These are phyloP conservation scores for Aix galericulata DNA, from an alignment of 2,113 vertebrate genomes.

Conservation along the genomic window DNA sequence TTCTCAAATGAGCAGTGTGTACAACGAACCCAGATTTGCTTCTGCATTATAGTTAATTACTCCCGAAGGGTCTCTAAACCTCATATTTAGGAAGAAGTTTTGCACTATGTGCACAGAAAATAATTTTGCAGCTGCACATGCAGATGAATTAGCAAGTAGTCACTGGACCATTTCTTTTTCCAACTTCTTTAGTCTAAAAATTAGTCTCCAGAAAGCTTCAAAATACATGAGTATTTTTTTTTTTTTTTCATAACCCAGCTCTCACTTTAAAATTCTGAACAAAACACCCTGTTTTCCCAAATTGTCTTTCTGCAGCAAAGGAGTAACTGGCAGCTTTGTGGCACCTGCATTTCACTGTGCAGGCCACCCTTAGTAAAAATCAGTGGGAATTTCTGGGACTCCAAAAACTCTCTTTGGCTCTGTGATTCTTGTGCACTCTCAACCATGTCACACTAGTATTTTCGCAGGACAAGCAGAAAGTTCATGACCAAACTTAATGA, in stretches of 20 bases:
- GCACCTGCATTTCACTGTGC: background rate
- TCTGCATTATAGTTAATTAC: constrained; percentile 43
- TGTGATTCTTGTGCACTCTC: accelerated
- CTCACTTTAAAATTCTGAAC: background rate
- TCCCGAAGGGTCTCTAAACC: constrained; percentile 53
- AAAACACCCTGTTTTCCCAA: background rate
- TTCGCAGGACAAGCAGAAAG: background rate
- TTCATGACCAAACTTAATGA: background rate
- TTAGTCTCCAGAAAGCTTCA: background rate
- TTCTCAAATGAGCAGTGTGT: background rate
- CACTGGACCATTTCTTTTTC: background rate
- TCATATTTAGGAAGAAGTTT: constrained; percentile 48
- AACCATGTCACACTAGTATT: background rate
- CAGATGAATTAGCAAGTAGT: constrained; percentile 25
- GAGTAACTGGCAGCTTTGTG: background rate
- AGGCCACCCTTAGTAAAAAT: background rate
- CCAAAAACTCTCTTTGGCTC: background rate
- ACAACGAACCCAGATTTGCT: constrained; percentile 52
- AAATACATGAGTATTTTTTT: background rate
- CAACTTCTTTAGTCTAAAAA: background rate
- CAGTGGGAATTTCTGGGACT: background rate
- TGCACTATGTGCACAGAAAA: constrained; percentile 34
- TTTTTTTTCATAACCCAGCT: background rate
- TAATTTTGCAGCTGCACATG: constrained; percentile 46
- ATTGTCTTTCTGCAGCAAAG: background rate